A percentile compares a stretch with the other conserved stretches of the same genome.
phyloP scores from a whole-genome alignment of 2,888 invertebrate species.

The Trichacis sp. region DNA sequence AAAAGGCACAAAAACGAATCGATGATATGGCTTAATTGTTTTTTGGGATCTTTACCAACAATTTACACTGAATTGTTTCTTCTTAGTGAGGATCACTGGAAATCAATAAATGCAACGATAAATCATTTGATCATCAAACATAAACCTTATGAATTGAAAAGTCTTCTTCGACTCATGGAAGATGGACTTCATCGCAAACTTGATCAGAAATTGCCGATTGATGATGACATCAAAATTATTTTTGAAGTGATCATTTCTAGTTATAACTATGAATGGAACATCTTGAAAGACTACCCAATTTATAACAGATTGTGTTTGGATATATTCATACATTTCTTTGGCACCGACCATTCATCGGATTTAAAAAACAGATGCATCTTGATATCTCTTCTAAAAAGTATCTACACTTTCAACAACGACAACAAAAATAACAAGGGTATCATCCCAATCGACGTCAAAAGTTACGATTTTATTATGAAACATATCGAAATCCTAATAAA shows the following conservation, averaged over 20 bases:
- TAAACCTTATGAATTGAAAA: background rate
- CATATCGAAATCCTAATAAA: too few relatives aligned
- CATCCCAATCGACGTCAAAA: background rate
- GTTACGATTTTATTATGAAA: too few relatives aligned
- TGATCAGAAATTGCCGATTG: conserved; percentile 33
- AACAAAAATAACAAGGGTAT: conserved; percentile 5
- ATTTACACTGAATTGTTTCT: too few relatives aligned
- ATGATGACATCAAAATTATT: conserved; percentile 33
- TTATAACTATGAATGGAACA: conserved; percentile 21
- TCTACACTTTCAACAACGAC: conserved; percentile 45
- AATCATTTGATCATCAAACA: too few relatives aligned
- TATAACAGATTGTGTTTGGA: conserved; percentile 44
- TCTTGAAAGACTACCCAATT: conserved; percentile 45
- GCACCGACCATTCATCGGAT: background rate
- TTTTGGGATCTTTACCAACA: too few relatives aligned
- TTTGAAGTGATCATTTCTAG: conserved; percentile 12
- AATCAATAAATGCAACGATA: conserved; percentile 40
- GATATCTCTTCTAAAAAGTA: conserved; percentile 11
- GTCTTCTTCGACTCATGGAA: conserved; percentile 18
- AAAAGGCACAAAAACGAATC: too few relatives aligned
- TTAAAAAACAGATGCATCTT: conserved; percentile 14
- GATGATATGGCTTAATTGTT: too few relatives aligned
- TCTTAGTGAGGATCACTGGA: conserved; percentile 54
- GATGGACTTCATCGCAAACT: conserved; percentile 44
- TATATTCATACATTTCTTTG: conserved; percentile 9